Evolutionary conservation across 2,888 invertebrate species (phyloP), one percentile per base, ranked within the genome.

Genomic region (Archips xylosteana): DNA sequence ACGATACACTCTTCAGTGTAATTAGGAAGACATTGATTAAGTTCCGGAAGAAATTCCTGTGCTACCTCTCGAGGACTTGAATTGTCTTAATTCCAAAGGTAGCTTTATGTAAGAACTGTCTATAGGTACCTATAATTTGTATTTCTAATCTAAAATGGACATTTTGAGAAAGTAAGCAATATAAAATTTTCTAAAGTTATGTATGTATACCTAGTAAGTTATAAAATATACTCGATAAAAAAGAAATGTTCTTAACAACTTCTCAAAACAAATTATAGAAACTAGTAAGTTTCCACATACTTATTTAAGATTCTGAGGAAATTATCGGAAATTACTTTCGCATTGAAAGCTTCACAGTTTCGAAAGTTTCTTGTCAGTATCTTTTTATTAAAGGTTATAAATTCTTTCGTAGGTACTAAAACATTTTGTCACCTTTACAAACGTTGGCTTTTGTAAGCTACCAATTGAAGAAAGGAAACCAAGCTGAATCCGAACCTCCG

Each of bases 1-100:
- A 73, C 70, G 71, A 76, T 78, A 76, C 77, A 76, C 72, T 77
- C 62, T 74, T 74, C 42, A 32, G 54, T 36, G 49, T 70, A 74
- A 74, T 74, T 74, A 73, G 51, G 47, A 15, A 15, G 59, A 59
- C 73, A 68, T 69, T 73, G 68, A 73, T 69, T 59, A 68, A 64
- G 39, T 64, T 69, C 51, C 34, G 42, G n/a, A 42, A 59, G 57
- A 34, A 51, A 49, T 49, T 49, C 64, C 32, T 12, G 47, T 34
- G 45, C 47, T 34, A 47, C n/a, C 45, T 45, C 32, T 36, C 45
- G 36, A 23, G 12, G 62, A 32, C 57, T 23, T 57, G 57, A 57
- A 57, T 57, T 57, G 32, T 57, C 57, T 57, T 57, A 57, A 15
- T 62, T 45, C 45, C 12, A 36, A 3, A 62, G 45, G n/a, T n/a